These are phyloP conservation scores for Leucopsar rothschildi DNA, from an alignment of 2,113 vertebrate species.

Conservation along the genomic window DNA sequence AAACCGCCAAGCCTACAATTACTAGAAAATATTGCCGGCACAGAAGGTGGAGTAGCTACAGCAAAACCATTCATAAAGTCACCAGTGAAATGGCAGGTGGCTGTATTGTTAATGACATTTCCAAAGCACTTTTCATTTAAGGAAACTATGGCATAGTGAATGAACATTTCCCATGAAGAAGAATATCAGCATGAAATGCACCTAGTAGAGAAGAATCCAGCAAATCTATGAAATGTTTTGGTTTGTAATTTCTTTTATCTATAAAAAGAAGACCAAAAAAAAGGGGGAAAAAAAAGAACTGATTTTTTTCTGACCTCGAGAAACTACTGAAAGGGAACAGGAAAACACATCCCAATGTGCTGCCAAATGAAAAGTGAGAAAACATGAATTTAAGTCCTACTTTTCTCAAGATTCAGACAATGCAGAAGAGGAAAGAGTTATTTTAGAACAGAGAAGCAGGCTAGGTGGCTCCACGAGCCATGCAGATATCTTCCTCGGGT, in stretches of 20 bases:
- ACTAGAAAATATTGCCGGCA: not conserved
- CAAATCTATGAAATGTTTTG: not conserved
- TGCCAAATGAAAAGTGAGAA: not conserved
- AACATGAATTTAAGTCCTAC: not conserved
- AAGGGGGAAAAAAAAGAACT: rapidly evolving
- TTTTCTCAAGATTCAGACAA: not conserved
- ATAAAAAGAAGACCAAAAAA: not conserved
- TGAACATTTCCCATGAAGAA: not conserved
- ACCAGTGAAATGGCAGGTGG: not conserved
- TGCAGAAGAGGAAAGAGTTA: not conserved
- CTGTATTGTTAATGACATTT: not conserved
- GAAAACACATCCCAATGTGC: not conserved
- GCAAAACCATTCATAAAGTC: not conserved
- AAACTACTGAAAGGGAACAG: not conserved
- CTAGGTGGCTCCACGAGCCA: not conserved
- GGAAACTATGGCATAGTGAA: not conserved
- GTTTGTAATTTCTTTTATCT: not conserved
- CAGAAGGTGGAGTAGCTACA: not conserved
- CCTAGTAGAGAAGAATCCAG: not conserved
- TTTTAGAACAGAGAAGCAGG: not conserved
- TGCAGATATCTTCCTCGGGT: not conserved
- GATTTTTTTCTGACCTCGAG: not conserved
- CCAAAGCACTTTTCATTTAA: not conserved
- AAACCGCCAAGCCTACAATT: not conserved
- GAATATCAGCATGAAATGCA: not conserved